These are phyloP conservation scores for Sesamia inferens DNA, from an alignment of 2,888 invertebrate genomes.

Conservation along the genomic window DNA sequence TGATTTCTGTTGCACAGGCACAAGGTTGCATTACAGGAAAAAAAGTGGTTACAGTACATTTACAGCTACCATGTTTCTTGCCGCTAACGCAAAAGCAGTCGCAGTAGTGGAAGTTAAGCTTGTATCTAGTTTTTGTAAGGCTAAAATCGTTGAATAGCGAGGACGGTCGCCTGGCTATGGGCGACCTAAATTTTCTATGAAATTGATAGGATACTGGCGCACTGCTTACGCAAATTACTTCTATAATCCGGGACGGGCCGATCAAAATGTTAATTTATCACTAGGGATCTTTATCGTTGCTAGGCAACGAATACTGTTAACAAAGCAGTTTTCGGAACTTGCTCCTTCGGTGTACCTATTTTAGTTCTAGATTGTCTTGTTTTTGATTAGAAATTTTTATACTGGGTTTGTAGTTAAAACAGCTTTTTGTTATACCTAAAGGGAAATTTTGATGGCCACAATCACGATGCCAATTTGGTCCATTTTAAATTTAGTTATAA, in stretches of 20 bases:
- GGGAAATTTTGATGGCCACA: background rate
- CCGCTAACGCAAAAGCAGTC: too few species aligned
- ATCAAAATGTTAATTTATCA: slow-evolving; percentile 72
- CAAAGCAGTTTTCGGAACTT: slow-evolving; percentile 49
- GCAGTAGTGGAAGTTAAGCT: background rate
- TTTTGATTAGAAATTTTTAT: slow-evolving; percentile 22
- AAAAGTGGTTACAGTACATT: too few species aligned
- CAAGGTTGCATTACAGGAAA: too few species aligned
- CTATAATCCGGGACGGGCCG: slow-evolving; percentile 61
- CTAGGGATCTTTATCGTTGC: slow-evolving; percentile 64
- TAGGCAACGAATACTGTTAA: slow-evolving; percentile 54
- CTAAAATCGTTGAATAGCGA: too few species aligned
- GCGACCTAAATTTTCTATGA: slow-evolving; percentile 65
- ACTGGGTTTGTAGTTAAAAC: background rate
- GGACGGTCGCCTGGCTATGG: background rate
- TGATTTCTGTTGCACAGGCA: too few species aligned
- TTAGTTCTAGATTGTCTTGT: slow-evolving; percentile 33
- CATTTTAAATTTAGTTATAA: too few species aligned
- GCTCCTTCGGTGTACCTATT: slow-evolving; percentile 21
- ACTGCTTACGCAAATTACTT: slow-evolving; percentile 65
- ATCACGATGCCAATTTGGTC: background rate
- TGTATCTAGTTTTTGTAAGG: background rate
- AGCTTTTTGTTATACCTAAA: background rate
- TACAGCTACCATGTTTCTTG: too few species aligned
- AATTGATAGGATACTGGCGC: slow-evolving; percentile 66